Evolutionary conservation across 2,113 vertebrate species (phyloP), one percentile per base, ranked within the genome.

Genomic region (Plectropomus leopardus): DNA sequence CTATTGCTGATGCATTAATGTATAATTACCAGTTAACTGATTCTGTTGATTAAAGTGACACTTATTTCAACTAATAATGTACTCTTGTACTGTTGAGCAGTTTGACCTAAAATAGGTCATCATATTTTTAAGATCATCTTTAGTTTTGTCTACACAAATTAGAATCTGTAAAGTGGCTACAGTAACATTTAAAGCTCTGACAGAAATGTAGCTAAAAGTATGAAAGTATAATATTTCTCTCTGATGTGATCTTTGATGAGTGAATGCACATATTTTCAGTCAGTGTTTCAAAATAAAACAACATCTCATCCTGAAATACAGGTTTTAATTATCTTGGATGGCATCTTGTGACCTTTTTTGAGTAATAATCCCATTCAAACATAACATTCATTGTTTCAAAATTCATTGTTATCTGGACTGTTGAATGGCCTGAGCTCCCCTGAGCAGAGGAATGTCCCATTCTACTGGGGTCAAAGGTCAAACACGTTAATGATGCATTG

Each of bases 401-500:
- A 50, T 58, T 16, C 24, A 50, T 70, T 73, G 48, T 72, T 72
- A 45, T 44, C 15, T 36, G 64, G 51, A 16, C 42, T 67, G 40
- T 55, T 80, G 47, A 58, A 47, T 55, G 40, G 13, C 23, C 2
- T 3, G 17, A 47, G 10, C 47, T 48, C 24, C 34, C 42, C 17
- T 34, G 17, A 26, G 16, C 5, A 36, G 14, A 23, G 24, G 66
- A 48, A 15, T 3, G 2, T 63, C 42, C 54, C 7, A 5, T 55
- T 36, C 40, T 11, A 6, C 34, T 4, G 9, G 42, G 59, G 82
- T 84, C 42, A 53, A 54, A 78, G 61, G 86, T 74, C 30, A 77
- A 76, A 44, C 19, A 47, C 1, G 6, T 48, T 69, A 72, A 80
- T 71, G 71, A 64, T 16, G 19, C 24, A 48, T 70, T 19, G 53